Base-by-base conservation (phyloP, 2,113 vertebrate genomes). In the Poecilia latipinna region DNA sequence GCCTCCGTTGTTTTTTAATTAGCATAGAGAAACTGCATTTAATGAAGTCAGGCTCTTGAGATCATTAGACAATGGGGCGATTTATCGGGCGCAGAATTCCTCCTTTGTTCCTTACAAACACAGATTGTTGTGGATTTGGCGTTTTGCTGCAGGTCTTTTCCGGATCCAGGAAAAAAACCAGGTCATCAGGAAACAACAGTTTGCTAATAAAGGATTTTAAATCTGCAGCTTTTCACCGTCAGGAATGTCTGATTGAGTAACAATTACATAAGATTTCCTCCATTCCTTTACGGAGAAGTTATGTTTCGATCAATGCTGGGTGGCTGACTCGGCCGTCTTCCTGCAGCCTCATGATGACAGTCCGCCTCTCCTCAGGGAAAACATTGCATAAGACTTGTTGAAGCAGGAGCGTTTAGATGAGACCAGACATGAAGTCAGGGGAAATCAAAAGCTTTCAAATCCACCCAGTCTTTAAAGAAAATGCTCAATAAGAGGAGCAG, bases 151-250 rank as follows among this genome's bases (percentile, higher is more conserved):
- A 70, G 29, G 32, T 65, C 61, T 71, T 26, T 0, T 62, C 37
- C 64, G 19, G 33, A 54, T 61, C 11, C 60, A 51, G 68, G 26
- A 78, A 65, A 37, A 37, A 65, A 84, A 68, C 61, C 24, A n/a
- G 19, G 32, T 17, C 57, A 37, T 12, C 10, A 24, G 4, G 17
- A 60, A 33, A 26, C 79, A 74, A 75, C 65, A 77, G 69, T 83
- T 83, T 75, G 61, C 37, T 81, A 64, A 78, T 63, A 1, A 1
- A n/a, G 48, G 78, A 83, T 75, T 86, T 75, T 67, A 65, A 68
- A 75, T 63, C 17, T 17, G 17, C 44, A 48, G 44, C 37, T 73
- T 73, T 68, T 70, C 37, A 22, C n/a, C 3, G 15, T 3, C 8
- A 32, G 31, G 19, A 71, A 61, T 77, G 44, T 81, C 74, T 80